A percentile compares a stretch with the other conserved stretches of the same genome.
Evolutionary conservation across 2,888 invertebrate genomes (phyloP).

Genomic region (Melinopterus prodromus): DNA sequence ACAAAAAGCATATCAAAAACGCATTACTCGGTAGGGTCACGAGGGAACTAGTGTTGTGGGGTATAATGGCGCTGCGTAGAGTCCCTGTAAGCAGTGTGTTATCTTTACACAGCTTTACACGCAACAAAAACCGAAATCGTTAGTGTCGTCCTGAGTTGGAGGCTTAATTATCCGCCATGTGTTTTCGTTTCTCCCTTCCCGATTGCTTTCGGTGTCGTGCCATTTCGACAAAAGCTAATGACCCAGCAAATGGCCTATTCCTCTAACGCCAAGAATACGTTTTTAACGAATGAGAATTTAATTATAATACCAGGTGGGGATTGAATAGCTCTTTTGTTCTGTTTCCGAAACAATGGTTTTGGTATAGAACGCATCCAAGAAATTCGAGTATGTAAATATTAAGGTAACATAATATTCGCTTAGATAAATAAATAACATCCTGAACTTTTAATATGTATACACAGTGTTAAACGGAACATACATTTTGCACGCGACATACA

Average conservation of each 20-base stretch:
- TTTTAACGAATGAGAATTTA: not conserved
- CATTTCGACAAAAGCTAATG: slow-evolving; percentile 4
- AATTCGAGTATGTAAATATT: too few relatives aligned
- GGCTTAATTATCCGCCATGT: not conserved
- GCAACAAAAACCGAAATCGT: slow-evolving; percentile 16
- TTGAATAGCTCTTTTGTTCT: not conserved
- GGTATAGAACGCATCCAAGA: too few relatives aligned
- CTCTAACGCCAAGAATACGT: not conserved
- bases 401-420: too few relatives aligned
- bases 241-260: not conserved
- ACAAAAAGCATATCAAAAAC: slow-evolving; percentile 24
- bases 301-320: not conserved
- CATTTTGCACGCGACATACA: too few relatives aligned
- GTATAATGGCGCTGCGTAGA: not conserved
- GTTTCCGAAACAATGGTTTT: not conserved
- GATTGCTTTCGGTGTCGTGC: not conserved
- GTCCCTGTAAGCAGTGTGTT: slow-evolving; percentile 6
- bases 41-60: not conserved
- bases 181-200: not conserved
- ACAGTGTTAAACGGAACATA: too few relatives aligned
- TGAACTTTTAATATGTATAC: too few relatives aligned
- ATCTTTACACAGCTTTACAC: slow-evolving; percentile 20
- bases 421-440: too few relatives aligned
- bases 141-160: slow-evolving; percentile 6
- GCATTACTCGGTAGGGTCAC: slow-evolving; percentile 8